A percentile compares a stretch with the other conserved stretches of the same genome.
These are phyloP conservation scores for Pocillopora damicornis DNA, from an alignment of 64 coral and sea anemone species.

Conservation along the genomic window DNA sequence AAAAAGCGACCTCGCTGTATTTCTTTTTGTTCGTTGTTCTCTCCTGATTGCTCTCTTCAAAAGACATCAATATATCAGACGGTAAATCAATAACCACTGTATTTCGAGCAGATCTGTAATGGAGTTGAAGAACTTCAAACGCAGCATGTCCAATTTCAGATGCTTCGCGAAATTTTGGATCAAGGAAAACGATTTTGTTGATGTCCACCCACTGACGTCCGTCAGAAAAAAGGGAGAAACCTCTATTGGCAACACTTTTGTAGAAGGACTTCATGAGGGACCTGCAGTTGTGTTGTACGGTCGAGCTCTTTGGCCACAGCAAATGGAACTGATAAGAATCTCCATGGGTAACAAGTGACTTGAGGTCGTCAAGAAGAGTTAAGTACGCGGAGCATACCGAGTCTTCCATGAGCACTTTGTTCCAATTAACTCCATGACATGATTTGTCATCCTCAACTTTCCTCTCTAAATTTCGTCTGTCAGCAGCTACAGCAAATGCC, in stretches of 20 bases:
- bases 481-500: constrained; percentile 52
- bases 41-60: background rate
- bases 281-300: constrained; percentile 28
- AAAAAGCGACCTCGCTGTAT: constrained; percentile 15
- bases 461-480: constrained; percentile 52
- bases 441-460: constrained; percentile 65
- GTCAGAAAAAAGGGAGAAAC: constrained; percentile 47
- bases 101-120: constrained; percentile 4
- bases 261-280: constrained; percentile 58
- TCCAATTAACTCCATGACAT: constrained; percentile 68
- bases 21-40: background rate
- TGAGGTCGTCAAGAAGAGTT: constrained; percentile 45
- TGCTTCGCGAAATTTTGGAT: constrained; percentile 39
- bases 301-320: constrained; percentile 59
- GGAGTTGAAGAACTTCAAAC: constrained; percentile 45
- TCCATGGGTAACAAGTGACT: background rate
- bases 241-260: background rate
- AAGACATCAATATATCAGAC: constrained; percentile 38
- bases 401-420: constrained; percentile 69
- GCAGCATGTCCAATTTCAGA: constrained; percentile 51
- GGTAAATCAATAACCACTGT: constrained; percentile 60
- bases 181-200: constrained; percentile 29
- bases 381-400: constrained; percentile 55
- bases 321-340: constrained; percentile 46
- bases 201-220: constrained; percentile 44